Percentiles rank a stretch among this genome's conserved stretches.
Conservation (phyloP, 2,797 vertebrate species). For the Salarias fasciatus region DNA sequence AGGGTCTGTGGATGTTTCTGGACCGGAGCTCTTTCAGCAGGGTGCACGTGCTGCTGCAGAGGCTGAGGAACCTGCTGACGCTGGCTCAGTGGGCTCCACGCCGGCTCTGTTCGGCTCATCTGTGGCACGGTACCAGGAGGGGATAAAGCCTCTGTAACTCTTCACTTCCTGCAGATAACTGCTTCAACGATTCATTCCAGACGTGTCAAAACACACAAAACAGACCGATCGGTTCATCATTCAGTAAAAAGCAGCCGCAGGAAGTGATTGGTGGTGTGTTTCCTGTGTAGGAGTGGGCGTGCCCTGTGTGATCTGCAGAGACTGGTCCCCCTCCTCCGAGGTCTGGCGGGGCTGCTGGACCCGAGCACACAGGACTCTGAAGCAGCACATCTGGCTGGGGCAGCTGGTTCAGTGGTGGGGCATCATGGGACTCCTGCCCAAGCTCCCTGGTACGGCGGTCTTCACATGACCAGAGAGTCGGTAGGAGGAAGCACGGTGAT, state of each 20-base stretch:
- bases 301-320: conserved; percentile 51
- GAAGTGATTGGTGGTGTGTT: neutral
- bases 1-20: conserved; percentile 75
- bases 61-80: conserved; percentile 71
- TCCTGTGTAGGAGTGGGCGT: conserved; percentile 40
- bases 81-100: conserved; percentile 56
- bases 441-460: conserved; percentile 53
- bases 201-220: too few species aligned
- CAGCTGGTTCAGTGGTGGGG: conserved; percentile 76
- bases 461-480: neutral
- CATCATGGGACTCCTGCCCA: conserved; percentile 72
- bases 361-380: conserved; percentile 48
- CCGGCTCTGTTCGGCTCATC: conserved; percentile 32
- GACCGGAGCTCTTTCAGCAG: conserved; percentile 57
- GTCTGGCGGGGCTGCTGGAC: conserved; percentile 44
- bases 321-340: conserved; percentile 8
- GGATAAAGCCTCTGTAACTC: too few species aligned
- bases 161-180: too few species aligned
- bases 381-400: conserved; percentile 71
- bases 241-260: too few species aligned
- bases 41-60: conserved; percentile 65
- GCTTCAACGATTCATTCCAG: too few species aligned
- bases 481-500: neutral
- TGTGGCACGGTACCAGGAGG: conserved; percentile 50
- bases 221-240: too few species aligned